Conservation (phyloP, 92 coral and sea anemone species). For the Metridium senile region DNA sequence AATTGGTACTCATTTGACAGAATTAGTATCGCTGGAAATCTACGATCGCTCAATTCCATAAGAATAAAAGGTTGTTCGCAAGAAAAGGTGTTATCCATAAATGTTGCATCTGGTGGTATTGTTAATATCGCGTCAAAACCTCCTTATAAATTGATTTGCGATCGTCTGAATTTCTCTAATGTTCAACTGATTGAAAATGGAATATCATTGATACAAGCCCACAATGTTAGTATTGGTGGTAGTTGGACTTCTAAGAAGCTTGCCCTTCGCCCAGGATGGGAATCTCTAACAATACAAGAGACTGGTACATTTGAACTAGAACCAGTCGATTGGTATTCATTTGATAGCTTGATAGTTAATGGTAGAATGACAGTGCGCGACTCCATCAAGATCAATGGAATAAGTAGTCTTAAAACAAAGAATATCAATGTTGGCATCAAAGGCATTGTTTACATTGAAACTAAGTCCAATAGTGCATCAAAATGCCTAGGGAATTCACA, state of each 20-base stretch:
- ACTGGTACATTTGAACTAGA: constrained; percentile 44
- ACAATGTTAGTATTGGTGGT: constrained; percentile 41
- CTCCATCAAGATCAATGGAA: constrained; percentile 46
- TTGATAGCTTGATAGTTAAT: constrained; percentile 43
- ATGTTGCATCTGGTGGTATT: constrained; percentile 19
- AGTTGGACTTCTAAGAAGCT: constrained; percentile 40
- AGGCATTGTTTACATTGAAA: constrained; percentile 35
- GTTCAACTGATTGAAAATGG: constrained; percentile 20
- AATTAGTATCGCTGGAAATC: constrained; percentile 24
- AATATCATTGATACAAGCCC: constrained; percentile 45
- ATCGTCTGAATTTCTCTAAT: constrained; percentile 23
- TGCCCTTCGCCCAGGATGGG: constrained; percentile 52
- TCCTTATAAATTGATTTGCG: constrained; percentile 20
- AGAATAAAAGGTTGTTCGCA: constrained; percentile 39
- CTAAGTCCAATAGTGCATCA: constrained; percentile 8
- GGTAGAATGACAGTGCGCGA: constrained; percentile 54
- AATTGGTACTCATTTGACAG: constrained; percentile 36
- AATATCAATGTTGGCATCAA: constrained; percentile 23
- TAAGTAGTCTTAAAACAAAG: constrained; percentile 24
- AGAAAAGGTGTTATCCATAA: constrained; percentile 19
- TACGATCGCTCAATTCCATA: constrained; percentile 30
- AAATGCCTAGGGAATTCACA: constrained; percentile 13
- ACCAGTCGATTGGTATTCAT: constrained; percentile 37
- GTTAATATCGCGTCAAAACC: constrained; percentile 29
- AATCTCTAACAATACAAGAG: constrained; percentile 22